phyloP scores from a whole-genome alignment of 2,797 vertebrate genomes.

The Crocodylus rhombifer region DNA sequence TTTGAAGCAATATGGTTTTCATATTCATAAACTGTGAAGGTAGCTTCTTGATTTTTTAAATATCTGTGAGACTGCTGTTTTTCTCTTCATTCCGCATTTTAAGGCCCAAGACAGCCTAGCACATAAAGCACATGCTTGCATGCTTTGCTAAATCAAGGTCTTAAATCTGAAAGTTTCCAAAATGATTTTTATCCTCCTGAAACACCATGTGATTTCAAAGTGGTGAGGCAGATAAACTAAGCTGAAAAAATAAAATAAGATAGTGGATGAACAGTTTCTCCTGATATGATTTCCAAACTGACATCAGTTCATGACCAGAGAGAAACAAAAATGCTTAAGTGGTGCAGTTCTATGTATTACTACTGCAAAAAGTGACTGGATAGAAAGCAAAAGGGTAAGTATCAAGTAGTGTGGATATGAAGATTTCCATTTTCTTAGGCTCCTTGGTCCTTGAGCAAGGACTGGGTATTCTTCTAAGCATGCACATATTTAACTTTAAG shows the following conservation, averaged over 20 bases:
- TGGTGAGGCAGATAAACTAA: constrained; percentile 26
- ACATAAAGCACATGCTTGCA: constrained; percentile 3
- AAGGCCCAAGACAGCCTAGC: not conserved
- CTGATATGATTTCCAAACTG: constrained; percentile 42
- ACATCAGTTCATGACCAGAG: constrained; percentile 52
- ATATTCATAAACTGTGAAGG: not conserved
- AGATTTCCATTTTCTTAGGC: constrained; percentile 12
- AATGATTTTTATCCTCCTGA: not conserved
- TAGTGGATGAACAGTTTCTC: not conserved
- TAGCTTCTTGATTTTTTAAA: not conserved
- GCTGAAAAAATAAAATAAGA: constrained; percentile 7
- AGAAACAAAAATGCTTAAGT: constrained; percentile 18
- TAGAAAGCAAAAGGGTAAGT: constrained; percentile 4
- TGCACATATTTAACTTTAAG: not conserved
- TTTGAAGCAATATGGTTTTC: not conserved
- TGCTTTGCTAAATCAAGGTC: not conserved
- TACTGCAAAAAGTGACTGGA: constrained; percentile 25
- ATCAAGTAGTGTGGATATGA: not conserved
- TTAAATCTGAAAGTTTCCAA: not conserved
- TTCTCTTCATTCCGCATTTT: not conserved
- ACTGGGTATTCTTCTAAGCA: not conserved
- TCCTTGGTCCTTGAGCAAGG: not conserved
- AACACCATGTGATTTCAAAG: not conserved
- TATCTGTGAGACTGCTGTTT: not conserved
- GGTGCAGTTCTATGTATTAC: constrained; percentile 39